A percentile compares a stretch with the other conserved stretches of the same genome.
Evolutionary conservation across 2,888 invertebrate genomes (phyloP).

Genomic region (Ormyrus thymus): DNA sequence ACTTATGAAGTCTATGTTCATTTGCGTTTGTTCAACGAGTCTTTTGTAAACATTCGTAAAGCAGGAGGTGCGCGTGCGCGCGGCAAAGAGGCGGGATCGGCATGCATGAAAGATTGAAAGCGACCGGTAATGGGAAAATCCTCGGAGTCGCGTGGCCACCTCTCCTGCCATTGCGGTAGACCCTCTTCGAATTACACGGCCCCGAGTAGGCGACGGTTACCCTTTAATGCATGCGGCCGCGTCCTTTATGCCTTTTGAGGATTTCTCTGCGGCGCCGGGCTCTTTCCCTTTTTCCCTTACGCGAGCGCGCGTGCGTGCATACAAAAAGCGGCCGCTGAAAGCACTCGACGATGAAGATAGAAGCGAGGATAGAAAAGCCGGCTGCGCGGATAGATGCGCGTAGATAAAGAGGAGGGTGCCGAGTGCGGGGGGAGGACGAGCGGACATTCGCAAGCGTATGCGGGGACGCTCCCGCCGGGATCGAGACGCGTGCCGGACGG

Average conservation of each 20-base stretch:
- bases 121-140: conserved; percentile 60
- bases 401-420: conserved; percentile 26
- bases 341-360: conserved; percentile 27
- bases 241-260: conserved; percentile 71
- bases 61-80: neutral
- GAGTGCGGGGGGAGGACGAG: conserved; percentile 13
- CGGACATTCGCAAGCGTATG: conserved; percentile 28
- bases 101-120: conserved; percentile 61
- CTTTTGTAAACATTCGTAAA: neutral
- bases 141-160: conserved; percentile 59
- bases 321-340: conserved; percentile 30
- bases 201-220: conserved; percentile 19
- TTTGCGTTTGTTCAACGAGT: neutral
- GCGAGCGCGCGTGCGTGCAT: conserved; percentile 27
- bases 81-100: conserved; percentile 30
- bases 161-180: conserved; percentile 37
- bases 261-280: conserved; percentile 63
- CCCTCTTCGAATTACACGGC: conserved; percentile 45
- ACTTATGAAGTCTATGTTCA: conserved; percentile 3
- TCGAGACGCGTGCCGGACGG: conserved; percentile 31
- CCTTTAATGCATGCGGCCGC: conserved; percentile 65
- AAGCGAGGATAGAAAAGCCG: conserved; percentile 30
- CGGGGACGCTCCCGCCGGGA: conserved; percentile 37
- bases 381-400: conserved; percentile 14
- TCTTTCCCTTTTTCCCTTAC: conserved; percentile 56